phyloP scores from a whole-genome alignment of 1,140 invertebrate genomes.

The Amyelois transitella region DNA sequence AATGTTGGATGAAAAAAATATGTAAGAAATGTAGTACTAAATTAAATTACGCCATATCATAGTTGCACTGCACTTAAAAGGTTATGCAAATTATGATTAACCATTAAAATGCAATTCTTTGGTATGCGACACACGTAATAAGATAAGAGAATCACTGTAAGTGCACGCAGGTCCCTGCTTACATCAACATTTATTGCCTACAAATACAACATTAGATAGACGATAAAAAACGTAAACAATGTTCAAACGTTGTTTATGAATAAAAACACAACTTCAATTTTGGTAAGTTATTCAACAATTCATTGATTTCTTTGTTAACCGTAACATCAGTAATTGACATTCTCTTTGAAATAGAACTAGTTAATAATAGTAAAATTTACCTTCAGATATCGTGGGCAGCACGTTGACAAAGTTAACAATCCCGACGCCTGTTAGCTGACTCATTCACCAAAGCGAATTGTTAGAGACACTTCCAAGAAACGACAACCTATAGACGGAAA shows the following conservation, averaged over 20 bases:
- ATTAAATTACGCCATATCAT: neutral
- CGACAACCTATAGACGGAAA: conserved; percentile 28
- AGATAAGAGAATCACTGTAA: conserved; percentile 35
- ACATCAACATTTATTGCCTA: neutral
- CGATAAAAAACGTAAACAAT: neutral
- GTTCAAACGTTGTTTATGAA: neutral
- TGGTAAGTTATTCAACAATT: neutral
- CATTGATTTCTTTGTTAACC: too few relatives aligned
- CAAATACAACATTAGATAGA: neutral
- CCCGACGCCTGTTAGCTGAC: conserved; percentile 68
- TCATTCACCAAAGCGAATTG: conserved; percentile 66
- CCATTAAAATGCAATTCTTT: neutral
- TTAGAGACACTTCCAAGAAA: conserved; percentile 39
- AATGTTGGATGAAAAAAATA: too few relatives aligned
- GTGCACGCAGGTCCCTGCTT: conserved; percentile 14
- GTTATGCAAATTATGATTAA: neutral
- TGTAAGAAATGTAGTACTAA: too few relatives aligned
- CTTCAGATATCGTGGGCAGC: conserved; percentile 68
- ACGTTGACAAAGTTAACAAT: conserved; percentile 71
- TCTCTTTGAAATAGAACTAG: too few relatives aligned
- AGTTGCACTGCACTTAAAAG: neutral
- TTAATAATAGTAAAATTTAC: conserved; percentile 28
- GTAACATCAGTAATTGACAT: too few relatives aligned
- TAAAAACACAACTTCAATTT: neutral
- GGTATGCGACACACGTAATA: conserved; percentile 24